Evolutionary conservation across 2,888 invertebrate species (phyloP).

Genomic region (Ophion ellenae): DNA sequence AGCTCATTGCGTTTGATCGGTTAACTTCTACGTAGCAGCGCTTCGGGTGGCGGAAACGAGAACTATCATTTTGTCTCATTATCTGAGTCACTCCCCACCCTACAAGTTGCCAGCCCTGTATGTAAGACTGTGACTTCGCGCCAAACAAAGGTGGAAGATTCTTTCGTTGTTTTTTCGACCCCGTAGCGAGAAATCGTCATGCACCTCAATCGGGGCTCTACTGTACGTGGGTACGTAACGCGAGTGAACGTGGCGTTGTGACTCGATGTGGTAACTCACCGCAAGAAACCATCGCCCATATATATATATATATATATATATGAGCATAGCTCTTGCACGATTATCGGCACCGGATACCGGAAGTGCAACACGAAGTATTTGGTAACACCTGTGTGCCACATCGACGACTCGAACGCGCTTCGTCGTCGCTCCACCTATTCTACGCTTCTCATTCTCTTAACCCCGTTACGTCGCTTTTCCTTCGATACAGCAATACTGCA

Average conservation of each 20-base stretch:
- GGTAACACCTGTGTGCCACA: constrained; percentile 39
- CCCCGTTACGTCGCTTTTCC: not conserved
- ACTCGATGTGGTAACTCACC: constrained; percentile 4
- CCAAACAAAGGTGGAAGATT: not conserved
- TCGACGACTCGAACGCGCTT: constrained; percentile 17
- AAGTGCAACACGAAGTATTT: constrained; percentile 45
- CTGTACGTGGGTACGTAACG: not conserved
- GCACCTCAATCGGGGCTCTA: not conserved
- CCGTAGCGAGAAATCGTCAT: not conserved
- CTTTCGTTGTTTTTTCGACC: not conserved
- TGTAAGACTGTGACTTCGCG: too few species aligned
- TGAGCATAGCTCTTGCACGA: constrained; percentile 9
- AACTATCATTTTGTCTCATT: too few species aligned
- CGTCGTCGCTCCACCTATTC: not conserved
- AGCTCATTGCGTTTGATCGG: too few species aligned
- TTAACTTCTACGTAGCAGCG: too few species aligned
- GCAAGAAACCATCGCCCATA: not conserved
- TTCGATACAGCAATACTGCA: not conserved
- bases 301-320: not conserved
- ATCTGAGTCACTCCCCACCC: too few species aligned
- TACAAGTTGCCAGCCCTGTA: too few species aligned
- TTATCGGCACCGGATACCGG: constrained; percentile 51
- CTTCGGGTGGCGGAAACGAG: too few species aligned
- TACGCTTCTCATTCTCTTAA: not conserved
- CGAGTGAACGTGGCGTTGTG: constrained; percentile 5